These are phyloP conservation scores for Pogonus chalceus DNA, from an alignment of 1,140 invertebrate species.

Conservation along the genomic window DNA sequence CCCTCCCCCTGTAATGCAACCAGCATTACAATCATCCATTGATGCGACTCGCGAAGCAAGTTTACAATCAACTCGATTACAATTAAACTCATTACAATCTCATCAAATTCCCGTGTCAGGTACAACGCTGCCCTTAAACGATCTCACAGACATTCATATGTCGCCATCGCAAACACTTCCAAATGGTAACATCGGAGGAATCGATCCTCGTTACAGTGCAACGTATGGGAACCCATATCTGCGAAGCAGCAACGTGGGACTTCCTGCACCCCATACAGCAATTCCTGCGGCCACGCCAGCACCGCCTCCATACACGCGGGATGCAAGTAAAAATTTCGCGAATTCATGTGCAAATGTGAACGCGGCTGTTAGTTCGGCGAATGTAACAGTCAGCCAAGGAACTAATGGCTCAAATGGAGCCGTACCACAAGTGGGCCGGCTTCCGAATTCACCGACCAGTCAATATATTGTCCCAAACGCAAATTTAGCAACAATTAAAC, in stretches of 20 bases:
- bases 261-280: slow-evolving; percentile 48
- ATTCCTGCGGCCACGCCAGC: slow-evolving; percentile 68
- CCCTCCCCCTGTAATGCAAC: slow-evolving; percentile 50
- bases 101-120: slow-evolving; percentile 27
- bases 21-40: slow-evolving; percentile 33
- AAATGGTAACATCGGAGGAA: slow-evolving; percentile 40
- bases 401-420: slow-evolving; percentile 36
- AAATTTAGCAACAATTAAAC: slow-evolving; percentile 41
- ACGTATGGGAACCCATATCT: slow-evolving; percentile 83
- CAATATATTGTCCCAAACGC: slow-evolving; percentile 39
- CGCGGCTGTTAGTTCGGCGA: slow-evolving; percentile 31
- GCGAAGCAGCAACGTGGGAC: slow-evolving; percentile 43
- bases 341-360: slow-evolving; percentile 21
- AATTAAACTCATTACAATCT: slow-evolving; percentile 34
- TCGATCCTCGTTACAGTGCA: slow-evolving; percentile 77
- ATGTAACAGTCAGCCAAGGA: slow-evolving; percentile 27
- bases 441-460: slow-evolving; percentile 39
- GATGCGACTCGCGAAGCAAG: slow-evolving; percentile 42
- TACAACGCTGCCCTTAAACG: slow-evolving; percentile 26
- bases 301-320: slow-evolving; percentile 54
- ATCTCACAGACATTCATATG: slow-evolving; percentile 28
- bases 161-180: slow-evolving; percentile 44
- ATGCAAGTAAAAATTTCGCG: slow-evolving; percentile 26
- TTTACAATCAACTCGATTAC: slow-evolving; percentile 33
- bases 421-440: slow-evolving; percentile 37